These are phyloP conservation scores for Hucho hucho DNA, from an alignment of 2,113 vertebrate species.

Conservation along the genomic window DNA sequence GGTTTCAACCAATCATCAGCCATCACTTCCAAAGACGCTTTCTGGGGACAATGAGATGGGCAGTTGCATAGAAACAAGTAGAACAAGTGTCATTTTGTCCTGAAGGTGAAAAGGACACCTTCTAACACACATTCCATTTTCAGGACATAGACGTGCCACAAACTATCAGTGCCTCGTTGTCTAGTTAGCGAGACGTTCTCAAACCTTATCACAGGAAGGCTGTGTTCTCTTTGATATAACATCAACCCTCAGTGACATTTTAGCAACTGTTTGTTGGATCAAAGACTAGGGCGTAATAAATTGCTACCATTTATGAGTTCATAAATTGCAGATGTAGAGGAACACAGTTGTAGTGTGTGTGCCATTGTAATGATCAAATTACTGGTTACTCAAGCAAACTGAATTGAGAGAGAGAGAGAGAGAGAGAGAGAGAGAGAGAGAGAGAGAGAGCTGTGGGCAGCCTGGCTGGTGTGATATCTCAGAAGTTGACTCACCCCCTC, in stretches of 20 bases:
- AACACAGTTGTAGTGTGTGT: background rate
- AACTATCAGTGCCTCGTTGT: too few species aligned
- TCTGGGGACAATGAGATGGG: background rate
- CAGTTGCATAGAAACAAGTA: background rate
- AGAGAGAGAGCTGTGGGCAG: background rate
- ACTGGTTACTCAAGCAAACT: slow-evolving; percentile 30
- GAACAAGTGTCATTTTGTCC: background rate
- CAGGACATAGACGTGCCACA: too few species aligned
- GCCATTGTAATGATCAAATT: slow-evolving; percentile 26
- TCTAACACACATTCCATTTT: too few species aligned
- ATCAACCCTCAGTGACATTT: too few species aligned
- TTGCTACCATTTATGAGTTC: slow-evolving; percentile 34
- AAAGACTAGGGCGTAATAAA: slow-evolving; percentile 17
- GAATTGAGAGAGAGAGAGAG: background rate
- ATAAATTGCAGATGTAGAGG: slow-evolving; percentile 19
- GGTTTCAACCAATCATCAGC: slow-evolving; percentile 2
- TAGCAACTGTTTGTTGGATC: slow-evolving; percentile 23
- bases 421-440: background rate
- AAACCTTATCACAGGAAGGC: too few species aligned
- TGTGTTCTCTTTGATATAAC: too few species aligned
- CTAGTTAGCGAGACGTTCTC: too few species aligned
- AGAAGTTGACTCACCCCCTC: slow-evolving; percentile 52
- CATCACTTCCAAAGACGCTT: background rate
- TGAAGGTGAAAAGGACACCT: too few species aligned
- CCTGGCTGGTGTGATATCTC: background rate